A percentile compares a stretch with the other conserved stretches of the same genome.
These are phyloP conservation scores for Oreamnos americanus DNA, from an alignment of 2,113 vertebrate species.

Conservation along the genomic window DNA sequence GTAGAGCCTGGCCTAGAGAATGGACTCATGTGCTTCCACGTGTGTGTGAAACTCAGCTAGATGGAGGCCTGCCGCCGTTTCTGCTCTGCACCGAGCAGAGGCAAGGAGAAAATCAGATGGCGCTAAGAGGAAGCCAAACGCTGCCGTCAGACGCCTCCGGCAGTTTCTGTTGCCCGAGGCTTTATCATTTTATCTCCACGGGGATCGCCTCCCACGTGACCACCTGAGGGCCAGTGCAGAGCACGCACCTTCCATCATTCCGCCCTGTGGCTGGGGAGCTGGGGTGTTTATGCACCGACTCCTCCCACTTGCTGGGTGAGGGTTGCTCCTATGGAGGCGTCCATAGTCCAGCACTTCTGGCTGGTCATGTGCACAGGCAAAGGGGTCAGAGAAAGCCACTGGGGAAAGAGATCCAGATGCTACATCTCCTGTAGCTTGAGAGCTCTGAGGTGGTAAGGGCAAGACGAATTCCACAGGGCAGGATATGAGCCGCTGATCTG, in stretches of 20 bases:
- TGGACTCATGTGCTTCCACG: fast-evolving
- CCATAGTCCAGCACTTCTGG: neutral
- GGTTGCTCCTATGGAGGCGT: neutral
- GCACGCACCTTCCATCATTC: too few relatives aligned
- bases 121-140: neutral
- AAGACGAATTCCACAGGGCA: neutral
- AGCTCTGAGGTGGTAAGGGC: neutral
- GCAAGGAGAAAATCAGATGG: neutral
- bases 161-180: neutral
- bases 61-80: neutral
- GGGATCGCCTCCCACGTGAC: neutral
- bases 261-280: neutral
- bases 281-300: neutral
- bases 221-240: neutral
- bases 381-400: neutral
- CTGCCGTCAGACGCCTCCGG: neutral
- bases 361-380: neutral
- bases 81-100: neutral
- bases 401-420: neutral
- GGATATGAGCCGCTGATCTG: fast-evolving
- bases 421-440: neutral
- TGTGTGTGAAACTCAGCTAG: fast-evolving
- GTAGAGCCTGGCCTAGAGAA: neutral
- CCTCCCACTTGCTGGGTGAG: neutral
- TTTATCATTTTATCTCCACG: neutral